Evolutionary conservation across 2,113 vertebrate species (phyloP).

Genomic region (Arizona elegans): DNA sequence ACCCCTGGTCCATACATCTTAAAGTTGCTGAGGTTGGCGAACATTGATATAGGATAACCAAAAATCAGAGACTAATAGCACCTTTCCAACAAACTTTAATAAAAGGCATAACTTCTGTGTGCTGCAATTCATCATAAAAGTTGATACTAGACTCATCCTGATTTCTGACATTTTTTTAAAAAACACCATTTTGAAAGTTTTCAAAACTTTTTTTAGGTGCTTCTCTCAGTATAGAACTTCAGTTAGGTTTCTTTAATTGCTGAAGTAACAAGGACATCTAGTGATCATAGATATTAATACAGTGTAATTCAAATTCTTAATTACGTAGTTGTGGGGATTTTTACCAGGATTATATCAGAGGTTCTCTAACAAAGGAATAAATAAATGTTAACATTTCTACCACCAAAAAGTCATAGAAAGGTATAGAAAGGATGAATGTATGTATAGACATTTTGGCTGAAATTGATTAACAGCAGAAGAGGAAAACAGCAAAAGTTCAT

Average conservation of each 20-base stretch:
- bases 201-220: background rate
- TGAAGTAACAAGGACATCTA: conserved; percentile 54
- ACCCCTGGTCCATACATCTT: background rate
- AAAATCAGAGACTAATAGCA: background rate
- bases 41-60: background rate
- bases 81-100: background rate
- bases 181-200: background rate
- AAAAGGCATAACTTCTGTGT: background rate
- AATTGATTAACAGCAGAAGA: background rate
- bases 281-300: conserved; percentile 31
- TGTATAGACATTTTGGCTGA: background rate
- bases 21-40: background rate
- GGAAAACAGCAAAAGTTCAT: background rate
- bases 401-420: background rate
- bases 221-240: background rate
- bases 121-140: background rate
- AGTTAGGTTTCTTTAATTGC: background rate
- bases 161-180: background rate
- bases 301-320: background rate
- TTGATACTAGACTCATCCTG: background rate
- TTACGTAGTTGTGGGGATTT: background rate
- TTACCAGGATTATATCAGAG: background rate
- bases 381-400: background rate
- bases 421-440: background rate
- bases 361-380: background rate